A percentile compares a stretch with the other conserved stretches of the same genome.
Conservation (phyloP, 2,888 invertebrate species). For the Lepidocyrtinus sp. region DNA sequence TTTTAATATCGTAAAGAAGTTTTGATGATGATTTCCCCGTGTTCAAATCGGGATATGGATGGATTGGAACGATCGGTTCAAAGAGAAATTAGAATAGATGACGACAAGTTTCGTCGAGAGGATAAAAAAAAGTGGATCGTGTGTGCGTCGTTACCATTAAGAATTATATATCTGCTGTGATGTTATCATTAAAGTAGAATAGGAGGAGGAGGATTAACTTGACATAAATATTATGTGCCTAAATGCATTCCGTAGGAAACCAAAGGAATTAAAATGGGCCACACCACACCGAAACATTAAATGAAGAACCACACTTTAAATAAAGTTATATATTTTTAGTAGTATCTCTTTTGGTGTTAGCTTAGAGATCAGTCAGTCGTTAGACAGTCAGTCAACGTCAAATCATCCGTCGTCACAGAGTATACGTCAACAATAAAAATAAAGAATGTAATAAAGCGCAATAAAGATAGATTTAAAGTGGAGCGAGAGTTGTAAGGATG, state of each 20-base stretch:
- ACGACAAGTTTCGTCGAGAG: conserved; percentile 45
- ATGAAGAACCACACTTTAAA: not conserved
- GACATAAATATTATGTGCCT: conserved; percentile 41
- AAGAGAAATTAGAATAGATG: conserved; percentile 54
- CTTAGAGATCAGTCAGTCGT: conserved; percentile 56
- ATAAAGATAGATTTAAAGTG: conserved; percentile 20
- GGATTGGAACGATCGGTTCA: conserved; percentile 40
- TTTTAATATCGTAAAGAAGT: conserved; percentile 7
- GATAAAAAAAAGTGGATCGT: conserved; percentile 34
- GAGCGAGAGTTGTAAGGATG: not conserved
- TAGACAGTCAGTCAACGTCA: conserved; percentile 56
- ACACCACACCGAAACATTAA: not conserved
- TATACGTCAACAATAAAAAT: conserved; percentile 38
- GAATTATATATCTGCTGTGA: conserved; percentile 30
- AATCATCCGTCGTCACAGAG: conserved; percentile 48
- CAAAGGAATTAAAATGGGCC: conserved; percentile 11
- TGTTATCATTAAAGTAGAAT: conserved; percentile 35
- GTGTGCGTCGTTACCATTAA: conserved; percentile 52
- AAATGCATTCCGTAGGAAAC: not conserved
- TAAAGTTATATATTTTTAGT: not conserved
- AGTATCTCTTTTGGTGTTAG: not conserved
- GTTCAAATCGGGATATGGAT: conserved; percentile 42
- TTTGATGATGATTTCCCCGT: not conserved
- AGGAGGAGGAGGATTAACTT: conserved; percentile 45
- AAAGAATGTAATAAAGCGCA: conserved; percentile 32